Conservation (phyloP, 2,888 invertebrate genomes). For the Hymenopus coronatus region DNA sequence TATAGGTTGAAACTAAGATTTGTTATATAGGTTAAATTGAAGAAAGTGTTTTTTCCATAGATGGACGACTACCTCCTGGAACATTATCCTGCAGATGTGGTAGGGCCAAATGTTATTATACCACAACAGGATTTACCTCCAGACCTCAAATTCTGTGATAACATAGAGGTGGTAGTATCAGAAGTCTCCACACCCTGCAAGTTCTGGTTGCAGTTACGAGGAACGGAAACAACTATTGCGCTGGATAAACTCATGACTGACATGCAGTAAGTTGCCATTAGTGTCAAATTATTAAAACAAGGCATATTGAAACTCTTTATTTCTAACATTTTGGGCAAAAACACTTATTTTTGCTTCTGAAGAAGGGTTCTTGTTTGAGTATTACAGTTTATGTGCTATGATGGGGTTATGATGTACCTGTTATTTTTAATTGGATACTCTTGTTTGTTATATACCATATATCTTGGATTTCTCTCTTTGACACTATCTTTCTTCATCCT, state of each 20-base stretch:
- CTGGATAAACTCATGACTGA: conserved; percentile 1
- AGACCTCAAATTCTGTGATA: not conserved
- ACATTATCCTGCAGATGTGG: not conserved
- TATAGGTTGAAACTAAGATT: not conserved
- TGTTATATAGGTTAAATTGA: too few relatives aligned
- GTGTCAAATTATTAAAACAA: too few relatives aligned
- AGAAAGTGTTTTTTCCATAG: not conserved
- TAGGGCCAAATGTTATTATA: not conserved
- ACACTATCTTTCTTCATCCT: too few relatives aligned
- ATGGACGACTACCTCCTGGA: not conserved
- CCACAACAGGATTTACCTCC: not conserved
- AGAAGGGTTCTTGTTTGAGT: too few relatives aligned
- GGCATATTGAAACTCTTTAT: too few relatives aligned
- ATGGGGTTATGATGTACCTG: too few relatives aligned
- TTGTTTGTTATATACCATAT: too few relatives aligned
- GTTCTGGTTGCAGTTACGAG: not conserved
- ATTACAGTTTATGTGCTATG: too few relatives aligned
- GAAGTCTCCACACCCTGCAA: not conserved
- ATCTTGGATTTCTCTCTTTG: too few relatives aligned
- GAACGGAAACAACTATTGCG: not conserved
- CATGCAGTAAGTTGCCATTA: not conserved
- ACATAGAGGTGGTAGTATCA: not conserved
- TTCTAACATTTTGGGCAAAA: too few relatives aligned
- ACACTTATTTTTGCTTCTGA: too few relatives aligned
- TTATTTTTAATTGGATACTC: too few relatives aligned